phyloP scores from a whole-genome alignment of 2,888 invertebrate species.

The Caenorhabditis sp. region DNA sequence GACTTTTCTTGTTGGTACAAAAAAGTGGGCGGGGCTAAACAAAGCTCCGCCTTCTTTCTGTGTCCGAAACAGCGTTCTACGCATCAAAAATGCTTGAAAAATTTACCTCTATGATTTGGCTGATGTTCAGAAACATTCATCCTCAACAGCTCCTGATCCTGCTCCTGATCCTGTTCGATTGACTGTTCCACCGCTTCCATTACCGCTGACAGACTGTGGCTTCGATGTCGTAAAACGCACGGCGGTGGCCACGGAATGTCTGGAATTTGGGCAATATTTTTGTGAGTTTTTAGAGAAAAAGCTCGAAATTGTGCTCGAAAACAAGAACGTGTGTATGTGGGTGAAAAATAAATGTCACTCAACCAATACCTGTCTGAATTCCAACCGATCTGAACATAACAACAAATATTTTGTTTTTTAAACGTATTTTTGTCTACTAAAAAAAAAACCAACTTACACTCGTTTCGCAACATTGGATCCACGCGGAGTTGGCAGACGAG shows the following conservation, averaged over 20 bases:
- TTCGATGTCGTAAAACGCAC: conserved; percentile 40
- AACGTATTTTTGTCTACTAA: background rate
- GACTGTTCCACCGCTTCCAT: conserved; percentile 1
- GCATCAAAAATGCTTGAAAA: background rate
- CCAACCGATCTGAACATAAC: conserved; percentile 31
- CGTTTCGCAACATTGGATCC: conserved; percentile 25
- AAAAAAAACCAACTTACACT: conserved; percentile 21
- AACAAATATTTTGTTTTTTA: background rate
- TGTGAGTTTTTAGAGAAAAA: background rate
- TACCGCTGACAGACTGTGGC: conserved; percentile 24
- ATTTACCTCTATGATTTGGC: background rate
- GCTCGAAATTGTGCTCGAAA: background rate
- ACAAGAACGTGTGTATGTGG: background rate
- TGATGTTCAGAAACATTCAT: conserved; percentile 35
- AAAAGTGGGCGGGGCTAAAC: too few species aligned
- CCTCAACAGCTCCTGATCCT: background rate
- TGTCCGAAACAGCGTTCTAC: background rate
- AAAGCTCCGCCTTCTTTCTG: background rate
- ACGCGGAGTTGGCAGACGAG: conserved; percentile 35
- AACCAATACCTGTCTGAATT: conserved; percentile 38
- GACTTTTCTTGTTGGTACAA: too few species aligned
- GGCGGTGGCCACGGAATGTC: conserved; percentile 47
- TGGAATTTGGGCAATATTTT: conserved; percentile 9
- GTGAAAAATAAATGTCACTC: conserved; percentile 10
- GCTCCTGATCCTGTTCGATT: conserved; percentile 1